Evolutionary conservation across 2,113 vertebrate species (phyloP).

Genomic region (Megaleporinus macrocephalus): DNA sequence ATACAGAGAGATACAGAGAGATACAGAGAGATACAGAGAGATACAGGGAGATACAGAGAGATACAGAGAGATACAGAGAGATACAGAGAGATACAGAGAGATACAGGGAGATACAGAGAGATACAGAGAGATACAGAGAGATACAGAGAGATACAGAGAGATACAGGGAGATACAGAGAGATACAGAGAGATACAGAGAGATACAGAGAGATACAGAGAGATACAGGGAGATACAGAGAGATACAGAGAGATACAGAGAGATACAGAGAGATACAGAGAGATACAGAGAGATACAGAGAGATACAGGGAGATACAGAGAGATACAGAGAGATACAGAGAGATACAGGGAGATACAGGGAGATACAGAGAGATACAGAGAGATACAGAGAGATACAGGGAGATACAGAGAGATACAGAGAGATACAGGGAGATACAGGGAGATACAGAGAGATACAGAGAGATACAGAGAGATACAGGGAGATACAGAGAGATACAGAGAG

Average conservation of each 20-base stretch:
- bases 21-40: conserved; percentile 27
- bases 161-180: conserved; percentile 32
- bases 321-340: conserved; percentile 27
- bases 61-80: conserved; percentile 14
- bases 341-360: conserved; percentile 32
- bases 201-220: conserved; percentile 27
- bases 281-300: conserved; percentile 32
- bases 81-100: conserved; percentile 27
- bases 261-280: conserved; percentile 27
- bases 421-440: too few species aligned
- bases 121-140: conserved; percentile 14
- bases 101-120: conserved; percentile 32
- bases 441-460: conserved; percentile 4
- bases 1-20: conserved; percentile 14
- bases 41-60: conserved; percentile 32
- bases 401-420: conserved; percentile 32
- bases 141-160: conserved; percentile 27
- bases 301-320: conserved; percentile 13
- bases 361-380: conserved; percentile 14
- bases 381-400: conserved; percentile 26
- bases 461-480: conserved; percentile 32
- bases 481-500: conserved; percentile 14
- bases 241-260: conserved; percentile 14
- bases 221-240: conserved; percentile 32
- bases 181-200: conserved; percentile 14